These are phyloP conservation scores for Siphlonurus alternatus DNA, from an alignment of 2,888 invertebrate genomes.

Conservation along the genomic window DNA sequence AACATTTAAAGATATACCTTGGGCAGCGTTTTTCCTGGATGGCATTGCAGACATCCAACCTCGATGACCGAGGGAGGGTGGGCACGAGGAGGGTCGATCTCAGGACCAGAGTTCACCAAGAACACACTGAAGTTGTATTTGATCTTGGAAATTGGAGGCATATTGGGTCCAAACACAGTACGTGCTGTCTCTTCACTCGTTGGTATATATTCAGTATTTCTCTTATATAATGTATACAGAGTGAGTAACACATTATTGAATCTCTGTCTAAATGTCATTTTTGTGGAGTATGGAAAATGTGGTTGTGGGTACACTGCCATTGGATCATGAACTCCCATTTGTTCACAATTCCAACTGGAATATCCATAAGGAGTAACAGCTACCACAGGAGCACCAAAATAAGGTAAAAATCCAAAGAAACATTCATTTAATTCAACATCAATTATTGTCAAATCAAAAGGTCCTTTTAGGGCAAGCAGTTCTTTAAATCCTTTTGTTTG, in stretches of 20 bases:
- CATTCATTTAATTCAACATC: not conserved
- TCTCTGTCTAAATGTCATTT: slow-evolving; percentile 35
- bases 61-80: slow-evolving; percentile 15
- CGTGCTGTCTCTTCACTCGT: slow-evolving; percentile 13
- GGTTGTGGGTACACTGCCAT: slow-evolving; percentile 33
- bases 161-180: slow-evolving; percentile 21
- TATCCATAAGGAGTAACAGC: not conserved
- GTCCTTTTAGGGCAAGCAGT: not conserved
- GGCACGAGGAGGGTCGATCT: slow-evolving; percentile 14
- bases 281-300: slow-evolving; percentile 25
- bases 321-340: slow-evolving; percentile 30
- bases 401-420: not conserved
- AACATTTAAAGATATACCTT: too few relatives aligned
- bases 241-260: slow-evolving; percentile 28
- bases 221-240: not conserved
- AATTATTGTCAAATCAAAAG: not conserved
- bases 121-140: slow-evolving; percentile 17
- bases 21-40: slow-evolving; percentile 10
- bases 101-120: slow-evolving; percentile 16
- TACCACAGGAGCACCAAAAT: not conserved
- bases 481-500: not conserved
- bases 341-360: slow-evolving; percentile 25
- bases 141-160: slow-evolving; percentile 22
- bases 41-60: slow-evolving; percentile 14
- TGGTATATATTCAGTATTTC: slow-evolving; percentile 9